Conservation (phyloP, 2,113 vertebrate species). For the Protobothrops flavoviridis region DNA sequence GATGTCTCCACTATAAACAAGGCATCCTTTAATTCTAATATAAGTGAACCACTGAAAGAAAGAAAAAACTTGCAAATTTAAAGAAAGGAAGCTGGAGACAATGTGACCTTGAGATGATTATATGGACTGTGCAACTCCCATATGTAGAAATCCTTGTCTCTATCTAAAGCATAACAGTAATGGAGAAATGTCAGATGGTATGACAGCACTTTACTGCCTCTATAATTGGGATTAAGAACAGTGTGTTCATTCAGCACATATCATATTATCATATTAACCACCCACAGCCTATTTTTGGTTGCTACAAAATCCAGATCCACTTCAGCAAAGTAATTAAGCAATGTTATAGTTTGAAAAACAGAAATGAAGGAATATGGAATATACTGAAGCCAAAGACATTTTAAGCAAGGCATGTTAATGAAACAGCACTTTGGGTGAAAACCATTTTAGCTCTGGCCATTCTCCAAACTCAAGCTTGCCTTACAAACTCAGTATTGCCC, state of each 20-base stretch:
- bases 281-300: conserved; percentile 9
- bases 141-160: neutral
- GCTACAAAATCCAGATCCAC: neutral
- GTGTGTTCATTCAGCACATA: neutral
- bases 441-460: neutral
- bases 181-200: neutral
- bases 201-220: conserved; percentile 3
- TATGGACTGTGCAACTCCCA: neutral
- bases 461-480: neutral
- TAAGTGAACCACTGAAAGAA: neutral
- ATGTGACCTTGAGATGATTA: neutral
- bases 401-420: neutral
- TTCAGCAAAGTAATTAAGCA: conserved; percentile 21
- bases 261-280: neutral
- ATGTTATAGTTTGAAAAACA: neutral
- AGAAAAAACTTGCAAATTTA: neutral
- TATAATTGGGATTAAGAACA: conserved; percentile 16
- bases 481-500: neutral
- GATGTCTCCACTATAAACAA: conserved; percentile 4
- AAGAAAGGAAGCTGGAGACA: neutral
- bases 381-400: neutral
- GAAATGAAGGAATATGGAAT: neutral
- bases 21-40: conserved; percentile 6
- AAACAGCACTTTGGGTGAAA: neutral
- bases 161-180: conserved; percentile 1